Percentiles rank a stretch among this genome's conserved stretches.
Conservation (phyloP, 2,113 vertebrate species). For the Ophthalmolycus amberensis region DNA sequence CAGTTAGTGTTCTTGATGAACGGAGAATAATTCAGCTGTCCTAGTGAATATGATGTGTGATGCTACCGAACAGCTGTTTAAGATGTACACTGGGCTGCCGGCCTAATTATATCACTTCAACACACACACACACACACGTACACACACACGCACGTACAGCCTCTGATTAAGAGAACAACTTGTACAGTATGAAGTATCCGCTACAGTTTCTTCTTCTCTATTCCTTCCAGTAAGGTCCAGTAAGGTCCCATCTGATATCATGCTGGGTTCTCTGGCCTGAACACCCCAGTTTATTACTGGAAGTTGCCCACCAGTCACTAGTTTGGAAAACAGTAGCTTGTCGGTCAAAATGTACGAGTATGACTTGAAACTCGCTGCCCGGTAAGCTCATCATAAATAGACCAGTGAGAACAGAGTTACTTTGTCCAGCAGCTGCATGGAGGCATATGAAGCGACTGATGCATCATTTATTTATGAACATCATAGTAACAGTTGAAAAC, state of each 20-base stretch:
- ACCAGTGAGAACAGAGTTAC: constrained; percentile 6
- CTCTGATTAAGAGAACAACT: constrained; percentile 47
- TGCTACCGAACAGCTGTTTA: constrained; percentile 50
- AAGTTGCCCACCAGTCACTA: background rate
- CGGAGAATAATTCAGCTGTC: background rate
- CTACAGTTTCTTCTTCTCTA: constrained; percentile 6
- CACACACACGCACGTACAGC: background rate
- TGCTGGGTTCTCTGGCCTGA: background rate
- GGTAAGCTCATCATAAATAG: constrained; percentile 26
- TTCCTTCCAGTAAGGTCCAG: constrained; percentile 1
- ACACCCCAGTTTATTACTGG: constrained; percentile 31
- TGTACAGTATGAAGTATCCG: constrained; percentile 55
- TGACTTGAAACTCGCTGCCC: constrained; percentile 4
- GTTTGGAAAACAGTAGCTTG: background rate
- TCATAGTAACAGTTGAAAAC: background rate
- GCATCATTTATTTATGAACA: constrained; percentile 46
- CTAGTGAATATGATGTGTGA: constrained; percentile 4
- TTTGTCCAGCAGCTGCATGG: constrained; percentile 19
- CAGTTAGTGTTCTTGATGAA: background rate
- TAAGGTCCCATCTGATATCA: constrained; percentile 34
- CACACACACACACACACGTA: constrained; percentile 10
- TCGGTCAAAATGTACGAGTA: background rate
- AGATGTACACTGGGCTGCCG: constrained; percentile 10
- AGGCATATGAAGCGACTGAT: background rate
- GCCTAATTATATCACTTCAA: constrained; percentile 52